These are phyloP conservation scores for Galendromus occidentalis DNA, from an alignment of 1,140 invertebrate genomes.

Conservation along the genomic window DNA sequence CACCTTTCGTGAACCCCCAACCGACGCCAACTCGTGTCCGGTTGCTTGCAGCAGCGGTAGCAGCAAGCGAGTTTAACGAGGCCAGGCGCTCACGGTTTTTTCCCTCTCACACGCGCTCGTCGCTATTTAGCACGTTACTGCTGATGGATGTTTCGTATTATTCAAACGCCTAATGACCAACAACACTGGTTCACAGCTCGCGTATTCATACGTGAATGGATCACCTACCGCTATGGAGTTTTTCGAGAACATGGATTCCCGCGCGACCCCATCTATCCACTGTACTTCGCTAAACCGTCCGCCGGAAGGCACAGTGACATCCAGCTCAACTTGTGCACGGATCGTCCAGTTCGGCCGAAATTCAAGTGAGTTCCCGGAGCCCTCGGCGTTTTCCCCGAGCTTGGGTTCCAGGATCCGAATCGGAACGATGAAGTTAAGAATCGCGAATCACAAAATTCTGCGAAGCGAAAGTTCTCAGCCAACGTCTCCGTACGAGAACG, in stretches of 20 bases:
- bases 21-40: no score
- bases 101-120: not conserved
- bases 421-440: no score
- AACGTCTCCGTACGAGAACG: no score
- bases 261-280: conserved; percentile 38
- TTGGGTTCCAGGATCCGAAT: no score
- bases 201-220: conserved; percentile 39
- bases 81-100: no score
- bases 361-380: conserved; percentile 9
- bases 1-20: not conserved
- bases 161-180: no score
- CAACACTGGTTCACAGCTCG: conserved; percentile 25
- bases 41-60: no score
- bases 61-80: no score
- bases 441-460: no score
- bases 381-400: no score
- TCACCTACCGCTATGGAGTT: conserved; percentile 44
- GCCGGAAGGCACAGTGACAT: conserved; percentile 8
- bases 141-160: no score
- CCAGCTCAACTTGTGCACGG: conserved; percentile 14
- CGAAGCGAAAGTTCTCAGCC: no score
- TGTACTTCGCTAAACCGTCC: conserved; percentile 19
- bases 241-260: conserved; percentile 43
- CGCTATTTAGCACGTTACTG: conserved; percentile 15
- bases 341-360: conserved; percentile 12